These are phyloP conservation scores for Thereva nobilitata DNA, from an alignment of 2,888 invertebrate species.

Conservation along the genomic window DNA sequence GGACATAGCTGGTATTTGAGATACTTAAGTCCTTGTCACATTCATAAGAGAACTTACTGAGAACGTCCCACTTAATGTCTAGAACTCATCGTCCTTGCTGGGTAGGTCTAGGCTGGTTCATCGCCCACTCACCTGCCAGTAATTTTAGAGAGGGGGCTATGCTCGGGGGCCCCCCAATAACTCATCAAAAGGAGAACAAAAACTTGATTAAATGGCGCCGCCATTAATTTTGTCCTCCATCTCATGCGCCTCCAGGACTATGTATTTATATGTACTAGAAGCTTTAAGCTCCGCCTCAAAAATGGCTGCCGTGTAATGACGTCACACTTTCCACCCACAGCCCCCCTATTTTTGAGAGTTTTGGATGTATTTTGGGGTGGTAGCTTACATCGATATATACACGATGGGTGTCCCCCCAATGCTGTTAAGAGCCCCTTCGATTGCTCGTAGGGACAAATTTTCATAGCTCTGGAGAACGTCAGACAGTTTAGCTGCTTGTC, in stretches of 20 bases:
- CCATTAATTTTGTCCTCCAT: constrained; percentile 6
- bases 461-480: constrained; percentile 59
- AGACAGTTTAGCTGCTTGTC: constrained; percentile 57
- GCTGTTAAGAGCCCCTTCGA: constrained; percentile 44
- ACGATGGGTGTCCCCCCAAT: not conserved
- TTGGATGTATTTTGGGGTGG: no score
- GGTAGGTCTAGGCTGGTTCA: no score
- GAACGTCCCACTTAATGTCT: no score
- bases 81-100: no score
- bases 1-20: no score
- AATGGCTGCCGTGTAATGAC: constrained; percentile 40
- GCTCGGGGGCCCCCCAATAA: not conserved
- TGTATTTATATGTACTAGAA: not conserved
- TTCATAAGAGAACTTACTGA: no score
- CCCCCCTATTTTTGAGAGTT: not conserved
- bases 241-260: not conserved
- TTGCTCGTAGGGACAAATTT: constrained; percentile 50
- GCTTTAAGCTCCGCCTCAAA: constrained; percentile 40
- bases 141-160: no score
- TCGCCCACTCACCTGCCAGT: no score
- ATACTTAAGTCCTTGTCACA: no score
- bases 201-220: constrained; percentile 30
- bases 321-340: constrained; percentile 35
- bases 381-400: not conserved
- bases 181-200: constrained; percentile 12